phyloP scores from a whole-genome alignment of 2,888 invertebrate species.

The Melanostoma scalare region DNA sequence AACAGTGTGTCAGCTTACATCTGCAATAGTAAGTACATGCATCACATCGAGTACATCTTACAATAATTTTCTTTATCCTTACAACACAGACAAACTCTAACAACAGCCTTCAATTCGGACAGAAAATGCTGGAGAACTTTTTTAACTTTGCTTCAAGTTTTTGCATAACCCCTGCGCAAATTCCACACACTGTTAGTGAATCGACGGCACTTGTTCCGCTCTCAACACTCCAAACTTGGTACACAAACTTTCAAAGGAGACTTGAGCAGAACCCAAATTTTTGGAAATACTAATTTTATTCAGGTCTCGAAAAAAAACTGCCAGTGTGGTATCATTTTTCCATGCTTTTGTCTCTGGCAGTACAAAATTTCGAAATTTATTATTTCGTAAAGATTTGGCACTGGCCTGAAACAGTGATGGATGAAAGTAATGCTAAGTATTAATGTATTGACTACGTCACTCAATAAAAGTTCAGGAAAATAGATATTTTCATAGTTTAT shows the following conservation, averaged over 20 bases:
- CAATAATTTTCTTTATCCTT: slow-evolving; percentile 26
- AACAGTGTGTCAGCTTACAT: slow-evolving; percentile 82
- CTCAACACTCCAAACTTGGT: slow-evolving; percentile 95
- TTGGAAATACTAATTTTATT: slow-evolving; percentile 86
- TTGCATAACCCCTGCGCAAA: slow-evolving; percentile 90
- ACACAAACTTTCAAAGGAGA: slow-evolving; percentile 94
- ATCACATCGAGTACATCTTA: not conserved
- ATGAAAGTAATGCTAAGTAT: too few species aligned
- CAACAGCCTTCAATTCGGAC: slow-evolving; percentile 87
- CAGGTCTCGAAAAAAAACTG: slow-evolving; percentile 49
- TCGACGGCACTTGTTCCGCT: slow-evolving; percentile 90
- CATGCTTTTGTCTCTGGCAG: too few species aligned
- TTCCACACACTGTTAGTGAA: slow-evolving; percentile 90
- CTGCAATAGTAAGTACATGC: slow-evolving; percentile 79
- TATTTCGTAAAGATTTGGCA: too few species aligned
- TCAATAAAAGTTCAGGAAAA: too few species aligned
- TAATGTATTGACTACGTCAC: too few species aligned
- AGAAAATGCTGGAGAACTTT: slow-evolving; percentile 96
- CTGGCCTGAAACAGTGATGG: too few species aligned
- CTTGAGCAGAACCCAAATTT: slow-evolving; percentile 96
- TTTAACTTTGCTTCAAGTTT: slow-evolving; percentile 97
- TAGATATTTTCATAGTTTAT: too few species aligned
- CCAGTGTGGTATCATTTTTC: slow-evolving; percentile 33
- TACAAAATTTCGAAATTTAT: too few species aligned
- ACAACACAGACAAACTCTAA: slow-evolving; percentile 80